Conservation (phyloP, 2,113 vertebrate species). For the Protomyctophum bolini region DNA sequence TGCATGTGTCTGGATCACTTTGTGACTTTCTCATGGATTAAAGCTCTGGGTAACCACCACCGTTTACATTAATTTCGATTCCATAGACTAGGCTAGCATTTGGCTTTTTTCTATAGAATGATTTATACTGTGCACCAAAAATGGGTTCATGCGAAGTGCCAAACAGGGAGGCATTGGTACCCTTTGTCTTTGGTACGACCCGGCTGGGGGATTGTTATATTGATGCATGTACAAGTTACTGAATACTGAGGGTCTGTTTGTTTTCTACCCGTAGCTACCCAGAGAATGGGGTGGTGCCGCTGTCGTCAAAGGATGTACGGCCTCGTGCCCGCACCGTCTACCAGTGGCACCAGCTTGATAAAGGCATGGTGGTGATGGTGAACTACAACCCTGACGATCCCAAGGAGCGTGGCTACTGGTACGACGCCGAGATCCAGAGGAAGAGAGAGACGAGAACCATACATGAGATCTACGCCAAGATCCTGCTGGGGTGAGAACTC, state of each 20-base stretch:
- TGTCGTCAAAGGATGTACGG: conserved; percentile 85
- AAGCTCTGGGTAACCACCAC: too few species aligned
- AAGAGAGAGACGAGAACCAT: conserved; percentile 86
- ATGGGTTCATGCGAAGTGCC: too few species aligned
- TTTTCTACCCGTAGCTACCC: conserved; percentile 82
- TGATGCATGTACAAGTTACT: not conserved
- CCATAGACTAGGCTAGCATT: too few species aligned
- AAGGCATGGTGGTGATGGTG: conserved; percentile 92
- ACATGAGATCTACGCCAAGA: conserved; percentile 87
- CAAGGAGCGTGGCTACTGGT: conserved; percentile 95
- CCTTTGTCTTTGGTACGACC: too few species aligned
- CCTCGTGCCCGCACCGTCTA: conserved; percentile 87
- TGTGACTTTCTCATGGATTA: too few species aligned
- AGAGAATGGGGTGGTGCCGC: conserved; percentile 87
- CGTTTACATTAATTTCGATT: too few species aligned
- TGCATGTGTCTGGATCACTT: too few species aligned
- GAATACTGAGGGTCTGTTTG: conserved; percentile 4
- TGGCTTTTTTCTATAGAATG: too few species aligned
- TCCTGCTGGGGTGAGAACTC: conserved; percentile 87
- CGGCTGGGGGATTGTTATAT: too few species aligned
- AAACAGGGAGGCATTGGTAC: too few species aligned
- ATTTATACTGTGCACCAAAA: too few species aligned
- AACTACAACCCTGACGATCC: conserved; percentile 95
- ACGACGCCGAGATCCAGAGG: conserved; percentile 90
- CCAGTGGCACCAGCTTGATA: conserved; percentile 90